A percentile compares a stretch with the other conserved stretches of the same genome.
Conservation (phyloP, 1,140 invertebrate species). For the Leptonema lineaticorne region DNA sequence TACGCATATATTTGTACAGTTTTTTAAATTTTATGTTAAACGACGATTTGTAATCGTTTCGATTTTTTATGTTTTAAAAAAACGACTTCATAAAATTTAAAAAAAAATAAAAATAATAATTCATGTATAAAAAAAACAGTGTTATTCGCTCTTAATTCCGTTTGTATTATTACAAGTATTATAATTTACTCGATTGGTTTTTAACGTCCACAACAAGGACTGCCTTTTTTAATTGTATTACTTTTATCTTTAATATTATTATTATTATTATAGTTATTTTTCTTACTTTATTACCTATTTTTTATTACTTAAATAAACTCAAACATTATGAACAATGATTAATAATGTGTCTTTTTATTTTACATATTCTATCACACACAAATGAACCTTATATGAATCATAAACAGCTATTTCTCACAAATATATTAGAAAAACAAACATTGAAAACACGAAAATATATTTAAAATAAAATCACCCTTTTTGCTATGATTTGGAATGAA, state of each 20-base stretch:
- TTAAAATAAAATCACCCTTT: too few species aligned
- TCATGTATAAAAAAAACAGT: conserved; percentile 4
- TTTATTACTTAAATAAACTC: conserved; percentile 36
- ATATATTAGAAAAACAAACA: too few species aligned
- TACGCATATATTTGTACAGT: not conserved
- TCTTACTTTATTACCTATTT: conserved; percentile 29
- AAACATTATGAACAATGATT: conserved; percentile 26
- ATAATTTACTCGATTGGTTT: too few species aligned
- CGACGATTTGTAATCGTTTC: not conserved
- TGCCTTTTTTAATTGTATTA: conserved; percentile 27
- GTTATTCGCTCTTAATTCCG: not conserved
- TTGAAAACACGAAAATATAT: too few species aligned
- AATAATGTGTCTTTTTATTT: conserved; percentile 22
- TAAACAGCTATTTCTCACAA: too few species aligned
- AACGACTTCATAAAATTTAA: not conserved
- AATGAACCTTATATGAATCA: too few species aligned
- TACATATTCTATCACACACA: too few species aligned
- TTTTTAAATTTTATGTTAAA: conserved; percentile 1
- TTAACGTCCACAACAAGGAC: conserved; percentile 17
- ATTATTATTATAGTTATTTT: conserved; percentile 35
- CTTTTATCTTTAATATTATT: too few species aligned
- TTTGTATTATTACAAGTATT: not conserved
- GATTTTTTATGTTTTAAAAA: not conserved
- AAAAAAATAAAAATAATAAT: not conserved
- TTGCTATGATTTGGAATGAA: too few species aligned